Percentiles rank a stretch among this genome's conserved stretches.
phyloP scores from a whole-genome alignment of 53 echinoderm and acorn worm species.

The Stichopus horrens region DNA sequence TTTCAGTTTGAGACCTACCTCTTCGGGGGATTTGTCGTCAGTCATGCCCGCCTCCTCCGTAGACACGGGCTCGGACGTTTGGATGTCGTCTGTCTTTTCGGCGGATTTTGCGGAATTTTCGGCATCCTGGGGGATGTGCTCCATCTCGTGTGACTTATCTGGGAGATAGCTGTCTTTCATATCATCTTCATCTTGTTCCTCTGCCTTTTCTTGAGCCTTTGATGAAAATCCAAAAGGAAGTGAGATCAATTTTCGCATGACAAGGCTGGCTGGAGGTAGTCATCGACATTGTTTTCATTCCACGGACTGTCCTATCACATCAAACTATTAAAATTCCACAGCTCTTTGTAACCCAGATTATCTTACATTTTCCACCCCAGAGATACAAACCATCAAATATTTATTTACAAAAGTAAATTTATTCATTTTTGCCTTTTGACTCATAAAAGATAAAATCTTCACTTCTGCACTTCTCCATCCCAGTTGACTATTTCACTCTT shows the following conservation, averaged over 20 bases:
- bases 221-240: not conserved
- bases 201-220: slow-evolving; percentile 13
- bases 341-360: no score
- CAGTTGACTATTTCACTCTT: no score
- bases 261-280: not conserved
- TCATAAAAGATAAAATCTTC: no score
- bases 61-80: slow-evolving; percentile 45
- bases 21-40: slow-evolving; percentile 27
- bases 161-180: slow-evolving; percentile 69
- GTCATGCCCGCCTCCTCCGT: slow-evolving; percentile 47
- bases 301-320: not conserved
- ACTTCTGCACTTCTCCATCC: no score
- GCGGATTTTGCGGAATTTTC: slow-evolving; percentile 80
- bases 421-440: no score
- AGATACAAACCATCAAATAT: no score
- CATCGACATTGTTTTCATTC: not conserved
- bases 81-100: slow-evolving; percentile 60
- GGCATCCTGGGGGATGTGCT: slow-evolving; percentile 68
- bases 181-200: slow-evolving; percentile 49
- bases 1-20: not conserved
- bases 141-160: slow-evolving; percentile 71
- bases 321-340: not conserved
- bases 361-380: no score
- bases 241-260: not conserved
- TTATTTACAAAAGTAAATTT: no score